Percentiles rank a stretch among this genome's conserved stretches.
Conservation (phyloP, 1,140 invertebrate genomes). For the Drosophila ogumai region DNA sequence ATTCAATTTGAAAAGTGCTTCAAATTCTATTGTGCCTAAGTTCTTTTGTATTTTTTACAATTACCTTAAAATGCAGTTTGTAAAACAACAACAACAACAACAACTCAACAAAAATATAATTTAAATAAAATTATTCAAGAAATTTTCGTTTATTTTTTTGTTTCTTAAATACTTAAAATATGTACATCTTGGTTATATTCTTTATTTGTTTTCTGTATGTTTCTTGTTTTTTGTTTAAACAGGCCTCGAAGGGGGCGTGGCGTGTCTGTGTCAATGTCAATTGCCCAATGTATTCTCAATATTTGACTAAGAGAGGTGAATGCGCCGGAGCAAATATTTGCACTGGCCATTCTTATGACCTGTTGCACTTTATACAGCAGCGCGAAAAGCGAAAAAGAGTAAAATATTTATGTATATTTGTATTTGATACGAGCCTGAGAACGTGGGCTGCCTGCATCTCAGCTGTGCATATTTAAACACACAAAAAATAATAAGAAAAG, state of each 20-base stretch:
- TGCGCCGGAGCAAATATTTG: constrained; percentile 71
- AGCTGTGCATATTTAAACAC: constrained; percentile 68
- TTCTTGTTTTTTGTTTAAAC: constrained; percentile 9
- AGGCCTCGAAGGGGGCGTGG: constrained; percentile 30
- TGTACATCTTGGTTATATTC: constrained; percentile 2
- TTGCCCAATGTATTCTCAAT: constrained; percentile 49
- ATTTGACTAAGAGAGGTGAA: constrained; percentile 55
- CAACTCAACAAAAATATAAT: constrained; percentile 79
- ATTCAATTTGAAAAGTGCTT: constrained; percentile 58
- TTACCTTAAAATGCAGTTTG: constrained; percentile 60
- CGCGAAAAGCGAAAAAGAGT: constrained; percentile 26
- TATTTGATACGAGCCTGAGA: constrained; percentile 39
- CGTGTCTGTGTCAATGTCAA: constrained; percentile 67
- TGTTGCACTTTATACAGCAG: constrained; percentile 74
- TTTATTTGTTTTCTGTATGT: constrained; percentile 24
- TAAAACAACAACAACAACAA: constrained; percentile 56
- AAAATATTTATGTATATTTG: constrained; percentile 61
- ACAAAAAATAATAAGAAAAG: constrained; percentile 11
- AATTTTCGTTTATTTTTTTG: constrained; percentile 26
- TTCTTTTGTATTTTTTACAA: constrained; percentile 72
- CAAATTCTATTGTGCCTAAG: constrained; percentile 56
- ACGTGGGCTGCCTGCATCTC: constrained; percentile 17
- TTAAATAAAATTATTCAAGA: constrained; percentile 78
- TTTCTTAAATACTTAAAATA: constrained; percentile 6
- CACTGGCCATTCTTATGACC: constrained; percentile 60